Evolutionary conservation across 1,140 invertebrate species (phyloP).

Genomic region (Drosophila auraria): DNA sequence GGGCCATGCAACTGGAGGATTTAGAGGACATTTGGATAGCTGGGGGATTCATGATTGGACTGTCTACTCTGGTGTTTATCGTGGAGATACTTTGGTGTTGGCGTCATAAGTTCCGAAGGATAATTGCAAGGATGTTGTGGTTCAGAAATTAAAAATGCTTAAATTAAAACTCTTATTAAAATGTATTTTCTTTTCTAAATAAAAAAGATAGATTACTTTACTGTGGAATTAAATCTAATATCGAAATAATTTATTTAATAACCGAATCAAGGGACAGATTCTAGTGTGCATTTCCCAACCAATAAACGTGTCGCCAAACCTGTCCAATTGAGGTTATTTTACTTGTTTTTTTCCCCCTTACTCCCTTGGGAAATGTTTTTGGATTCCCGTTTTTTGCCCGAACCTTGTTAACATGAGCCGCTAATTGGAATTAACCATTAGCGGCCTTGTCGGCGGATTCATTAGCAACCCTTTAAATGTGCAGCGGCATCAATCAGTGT

Average conservation of each 20-base stretch:
- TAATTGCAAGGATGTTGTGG: neutral
- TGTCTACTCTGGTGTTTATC: constrained; percentile 38
- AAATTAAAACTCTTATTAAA: neutral
- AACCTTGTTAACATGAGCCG: constrained; percentile 49
- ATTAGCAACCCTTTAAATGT: constrained; percentile 78
- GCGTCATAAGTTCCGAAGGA: neutral
- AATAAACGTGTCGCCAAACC: constrained; percentile 2
- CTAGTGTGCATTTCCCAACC: neutral
- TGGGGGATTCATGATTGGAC: constrained; percentile 24
- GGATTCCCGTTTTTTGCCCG: constrained; percentile 28
- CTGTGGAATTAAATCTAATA: neutral
- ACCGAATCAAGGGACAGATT: neutral
- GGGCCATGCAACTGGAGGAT: constrained; percentile 61
- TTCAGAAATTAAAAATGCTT: neutral
- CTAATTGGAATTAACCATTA: constrained; percentile 53
- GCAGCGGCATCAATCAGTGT: constrained; percentile 42
- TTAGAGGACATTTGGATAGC: constrained; percentile 49
- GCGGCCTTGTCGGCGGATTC: constrained; percentile 21
- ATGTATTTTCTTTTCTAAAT: neutral
- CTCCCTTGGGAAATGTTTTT: constrained; percentile 35
- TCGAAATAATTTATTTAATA: neutral
- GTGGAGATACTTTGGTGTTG: constrained; percentile 33
- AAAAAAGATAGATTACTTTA: too few relatives aligned
- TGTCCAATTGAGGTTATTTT: constrained; percentile 1
- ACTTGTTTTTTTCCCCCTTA: constrained; percentile 13